Percentiles rank a stretch among this genome's conserved stretches.
phyloP scores from a whole-genome alignment of 2,797 vertebrate genomes.

The Pelodytes ibericus region DNA sequence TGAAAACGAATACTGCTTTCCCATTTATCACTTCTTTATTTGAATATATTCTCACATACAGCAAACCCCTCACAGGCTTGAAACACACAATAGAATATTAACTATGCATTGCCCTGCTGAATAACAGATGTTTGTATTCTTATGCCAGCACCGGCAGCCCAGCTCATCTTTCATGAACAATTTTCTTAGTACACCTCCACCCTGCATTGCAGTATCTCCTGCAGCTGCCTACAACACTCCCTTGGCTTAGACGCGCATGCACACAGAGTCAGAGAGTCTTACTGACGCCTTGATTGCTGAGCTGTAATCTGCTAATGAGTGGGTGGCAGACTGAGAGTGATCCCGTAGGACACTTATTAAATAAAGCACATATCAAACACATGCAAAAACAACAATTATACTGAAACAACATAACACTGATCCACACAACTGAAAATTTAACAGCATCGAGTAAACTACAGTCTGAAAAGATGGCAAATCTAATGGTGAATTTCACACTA shows the following conservation, averaged over 20 bases:
- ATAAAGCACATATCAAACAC: constrained; percentile 27
- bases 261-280: constrained; percentile 28
- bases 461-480: constrained; percentile 9
- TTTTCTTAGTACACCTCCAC: background rate
- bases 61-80: too few relatives aligned
- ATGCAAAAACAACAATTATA: constrained; percentile 46
- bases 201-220: constrained; percentile 50
- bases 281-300: constrained; percentile 48
- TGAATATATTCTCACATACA: too few relatives aligned
- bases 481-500: constrained; percentile 3
- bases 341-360: constrained; percentile 46
- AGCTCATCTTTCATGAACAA: background rate
- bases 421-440: constrained; percentile 27
- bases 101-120: background rate
- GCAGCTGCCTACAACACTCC: constrained; percentile 31
- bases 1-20: too few relatives aligned
- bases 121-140: background rate
- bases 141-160: background rate
- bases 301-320: constrained; percentile 51
- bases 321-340: constrained; percentile 45
- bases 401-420: constrained; percentile 39
- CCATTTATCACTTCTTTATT: too few relatives aligned
- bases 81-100: background rate
- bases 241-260: constrained; percentile 20
- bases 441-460: constrained; percentile 8